Percentiles rank a stretch among this genome's conserved stretches.
Evolutionary conservation across 2,888 invertebrate genomes (phyloP).

Genomic region (Plebejus argus): DNA sequence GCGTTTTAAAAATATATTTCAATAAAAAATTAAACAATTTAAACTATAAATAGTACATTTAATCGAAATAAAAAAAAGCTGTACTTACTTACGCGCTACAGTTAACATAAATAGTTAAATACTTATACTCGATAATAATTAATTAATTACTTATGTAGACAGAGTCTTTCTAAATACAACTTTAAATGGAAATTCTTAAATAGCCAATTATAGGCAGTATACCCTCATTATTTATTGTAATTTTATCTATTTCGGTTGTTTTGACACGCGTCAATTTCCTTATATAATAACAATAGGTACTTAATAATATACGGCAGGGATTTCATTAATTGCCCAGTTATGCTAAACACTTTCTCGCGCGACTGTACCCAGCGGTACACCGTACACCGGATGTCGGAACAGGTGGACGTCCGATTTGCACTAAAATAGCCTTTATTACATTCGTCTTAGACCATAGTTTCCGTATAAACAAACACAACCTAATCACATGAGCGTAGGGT

Average conservation of each 20-base stretch:
- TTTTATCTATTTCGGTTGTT: conserved; percentile 16
- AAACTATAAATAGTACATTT: not conserved
- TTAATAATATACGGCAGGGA: not conserved
- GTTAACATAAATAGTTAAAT: not conserved
- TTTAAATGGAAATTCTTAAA: not conserved
- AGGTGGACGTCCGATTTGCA: conserved; percentile 51
- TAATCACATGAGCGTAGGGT: not conserved
- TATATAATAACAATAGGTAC: conserved; percentile 30
- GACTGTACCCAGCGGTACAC: conserved; percentile 45
- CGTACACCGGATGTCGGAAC: conserved; percentile 51
- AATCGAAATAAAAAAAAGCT: not conserved
- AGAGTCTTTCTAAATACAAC: not conserved
- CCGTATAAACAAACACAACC: not conserved
- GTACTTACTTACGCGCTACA: no score
- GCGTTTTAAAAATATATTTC: not conserved
- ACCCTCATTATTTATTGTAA: conserved; percentile 18
- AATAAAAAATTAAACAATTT: not conserved
- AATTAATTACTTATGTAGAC: no score
- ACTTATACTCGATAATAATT: not conserved
- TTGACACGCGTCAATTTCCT: conserved; percentile 27
- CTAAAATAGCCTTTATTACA: conserved; percentile 36
- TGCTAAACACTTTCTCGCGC: conserved; percentile 36
- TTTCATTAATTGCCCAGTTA: conserved; percentile 18
- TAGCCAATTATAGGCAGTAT: not conserved
- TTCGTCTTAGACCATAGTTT: not conserved